A percentile compares a stretch with the other conserved stretches of the same genome.
Evolutionary conservation across 2,888 invertebrate species (phyloP).

Genomic region (Tolmerus cingulatus): DNA sequence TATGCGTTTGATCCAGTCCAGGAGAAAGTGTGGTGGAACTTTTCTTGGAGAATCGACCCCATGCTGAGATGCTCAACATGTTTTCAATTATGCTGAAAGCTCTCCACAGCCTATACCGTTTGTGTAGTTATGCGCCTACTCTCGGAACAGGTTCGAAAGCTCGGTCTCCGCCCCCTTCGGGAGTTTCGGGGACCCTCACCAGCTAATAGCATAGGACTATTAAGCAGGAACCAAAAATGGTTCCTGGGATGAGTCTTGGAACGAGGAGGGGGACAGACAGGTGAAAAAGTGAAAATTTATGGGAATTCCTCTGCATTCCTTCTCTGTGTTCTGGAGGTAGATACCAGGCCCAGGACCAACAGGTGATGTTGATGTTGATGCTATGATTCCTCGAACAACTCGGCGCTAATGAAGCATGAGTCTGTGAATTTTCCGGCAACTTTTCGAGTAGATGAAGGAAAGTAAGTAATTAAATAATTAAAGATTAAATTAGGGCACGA

Average conservation of each 20-base stretch:
- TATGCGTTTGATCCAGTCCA: neutral
- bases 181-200: neutral
- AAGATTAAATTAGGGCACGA: neutral
- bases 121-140: neutral
- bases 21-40: neutral
- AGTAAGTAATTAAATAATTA: constrained; percentile 6
- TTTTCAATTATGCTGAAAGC: constrained; percentile 31
- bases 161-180: neutral
- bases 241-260: neutral
- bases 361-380: neutral
- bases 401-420: neutral
- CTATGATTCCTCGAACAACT: too few species aligned
- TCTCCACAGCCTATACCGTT: neutral
- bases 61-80: neutral
- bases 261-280: neutral
- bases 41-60: neutral
- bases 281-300: constrained; percentile 16
- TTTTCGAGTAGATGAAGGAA: neutral
- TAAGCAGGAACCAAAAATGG: neutral
- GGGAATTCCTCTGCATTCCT: neutral
- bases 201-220: neutral
- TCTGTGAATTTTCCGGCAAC: neutral
- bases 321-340: neutral
- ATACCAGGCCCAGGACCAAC: neutral
- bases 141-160: neutral